A percentile compares a stretch with the other conserved stretches of the same genome.
Evolutionary conservation across 2,113 vertebrate genomes (phyloP).

Genomic region (Nothocercus julius): DNA sequence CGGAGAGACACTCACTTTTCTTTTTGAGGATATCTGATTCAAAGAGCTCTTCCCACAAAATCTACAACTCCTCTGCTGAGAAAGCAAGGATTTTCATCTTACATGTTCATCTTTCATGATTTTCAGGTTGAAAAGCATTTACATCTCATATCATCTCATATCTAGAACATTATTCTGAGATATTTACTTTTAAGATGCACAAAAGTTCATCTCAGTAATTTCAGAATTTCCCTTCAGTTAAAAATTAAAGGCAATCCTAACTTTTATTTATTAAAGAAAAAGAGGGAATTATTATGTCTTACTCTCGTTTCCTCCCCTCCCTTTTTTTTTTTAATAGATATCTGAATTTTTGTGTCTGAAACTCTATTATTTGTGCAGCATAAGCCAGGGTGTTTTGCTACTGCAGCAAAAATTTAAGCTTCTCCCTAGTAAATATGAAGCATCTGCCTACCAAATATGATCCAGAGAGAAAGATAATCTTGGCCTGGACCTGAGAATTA

Average conservation of each 20-base stretch:
- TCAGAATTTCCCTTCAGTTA: background rate
- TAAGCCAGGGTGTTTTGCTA: background rate
- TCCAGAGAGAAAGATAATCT: background rate
- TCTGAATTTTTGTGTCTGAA: background rate
- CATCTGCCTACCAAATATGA: background rate
- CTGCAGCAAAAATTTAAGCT: background rate
- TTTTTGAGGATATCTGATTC: background rate
- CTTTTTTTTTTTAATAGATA: background rate
- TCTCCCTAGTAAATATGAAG: background rate
- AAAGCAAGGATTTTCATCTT: slow-evolving; percentile 5
- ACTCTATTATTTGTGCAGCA: background rate
- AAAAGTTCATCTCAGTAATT: background rate
- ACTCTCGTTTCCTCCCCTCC: background rate
- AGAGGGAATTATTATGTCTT: background rate
- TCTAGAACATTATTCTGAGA: background rate
- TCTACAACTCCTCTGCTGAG: background rate
- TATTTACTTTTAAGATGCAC: background rate
- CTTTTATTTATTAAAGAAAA: slow-evolving; percentile 10
- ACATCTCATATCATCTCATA: background rate
- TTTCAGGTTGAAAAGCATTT: background rate
- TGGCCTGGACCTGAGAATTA: background rate
- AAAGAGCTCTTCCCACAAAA: background rate
- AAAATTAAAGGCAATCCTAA: background rate
- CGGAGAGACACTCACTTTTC: background rate
- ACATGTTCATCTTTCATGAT: background rate